Evolutionary conservation across 64 coral and sea anemone genomes (phyloP), one percentile per base, ranked within the genome.

Genomic region (Astreopora myriophthalma): DNA sequence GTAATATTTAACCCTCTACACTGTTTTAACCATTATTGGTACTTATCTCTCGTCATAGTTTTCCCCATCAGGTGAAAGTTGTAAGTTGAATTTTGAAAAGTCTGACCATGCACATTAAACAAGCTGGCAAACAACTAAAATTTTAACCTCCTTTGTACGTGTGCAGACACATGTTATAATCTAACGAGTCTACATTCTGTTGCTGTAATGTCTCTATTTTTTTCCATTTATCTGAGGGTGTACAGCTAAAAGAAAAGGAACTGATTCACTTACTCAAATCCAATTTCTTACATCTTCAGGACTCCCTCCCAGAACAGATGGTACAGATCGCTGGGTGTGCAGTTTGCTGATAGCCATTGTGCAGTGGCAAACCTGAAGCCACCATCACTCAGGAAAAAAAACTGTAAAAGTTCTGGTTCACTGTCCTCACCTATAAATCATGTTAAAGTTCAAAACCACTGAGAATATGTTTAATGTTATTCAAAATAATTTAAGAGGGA

Each of bases 361-460:
- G 89, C 89, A 20, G 84, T 23, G 1, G 89, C 77, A 36, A 91
- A 91, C 12, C 89, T 38, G 26, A 91, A 91, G 1, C 89, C 89
- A 30, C 67, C 1, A 14, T 91, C 89, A 79, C 89, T 91, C 7
- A 91, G 28, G 72, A n/a, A 74, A 91, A 29, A 83, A 62, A 91
- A 91, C n/a, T 91, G 77, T 19, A 91, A 48, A 28, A 91, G 76
- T 37, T 65, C 14, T 55, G 29, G n/a, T 34, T 84, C 65, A 27
- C 1, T 25, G 22, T 12, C 37, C 20, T 75, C 1, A 25, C 39
- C 73, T 75, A 46, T 17, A 75, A 46, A 25, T 46, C 2, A 73
- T 39, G 35, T 44, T 44, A 44, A 44, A 44, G 39, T 44, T 33
- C 14, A 71, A 33, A 71, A 71, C 0, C 16, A 33, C 16, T 71